Conservation (phyloP, 2,888 invertebrate genomes). For the Pristionchus maxplancki region DNA sequence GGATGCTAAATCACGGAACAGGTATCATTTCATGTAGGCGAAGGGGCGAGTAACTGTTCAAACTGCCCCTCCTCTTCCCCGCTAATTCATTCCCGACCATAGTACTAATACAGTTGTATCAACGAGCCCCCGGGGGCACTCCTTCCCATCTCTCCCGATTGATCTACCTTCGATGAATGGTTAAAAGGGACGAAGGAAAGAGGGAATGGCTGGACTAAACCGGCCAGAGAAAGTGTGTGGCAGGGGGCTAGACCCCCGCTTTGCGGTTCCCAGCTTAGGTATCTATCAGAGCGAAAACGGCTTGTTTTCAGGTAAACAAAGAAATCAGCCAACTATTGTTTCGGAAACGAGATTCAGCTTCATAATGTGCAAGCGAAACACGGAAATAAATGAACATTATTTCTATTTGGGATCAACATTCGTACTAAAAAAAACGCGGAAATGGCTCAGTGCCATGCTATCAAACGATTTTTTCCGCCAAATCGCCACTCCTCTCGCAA, state of each 20-base stretch:
- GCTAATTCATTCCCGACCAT: background rate
- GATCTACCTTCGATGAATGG: conserved; percentile 10
- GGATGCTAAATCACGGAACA: conserved; percentile 21
- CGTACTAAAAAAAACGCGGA: too few species aligned
- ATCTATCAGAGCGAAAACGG: background rate
- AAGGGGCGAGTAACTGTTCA: background rate
- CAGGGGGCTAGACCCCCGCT: background rate
- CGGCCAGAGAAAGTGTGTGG: background rate
- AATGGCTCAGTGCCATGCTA: too few species aligned
- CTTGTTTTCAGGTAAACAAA: too few species aligned
- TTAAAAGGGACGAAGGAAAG: background rate
- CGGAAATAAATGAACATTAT: too few species aligned
- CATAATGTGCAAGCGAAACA: too few species aligned
- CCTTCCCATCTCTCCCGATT: background rate
- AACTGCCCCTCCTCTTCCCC: background rate
- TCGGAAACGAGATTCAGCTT: too few species aligned
- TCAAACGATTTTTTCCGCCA: too few species aligned
- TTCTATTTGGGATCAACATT: too few species aligned
- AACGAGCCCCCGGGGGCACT: background rate
- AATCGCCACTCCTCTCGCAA: background rate
- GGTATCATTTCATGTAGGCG: conserved; percentile 22
- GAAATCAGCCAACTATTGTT: too few species aligned
- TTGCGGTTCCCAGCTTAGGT: background rate
- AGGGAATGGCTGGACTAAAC: background rate
- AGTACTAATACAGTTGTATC: conserved; percentile 22